Conservation (phyloP, 1,140 invertebrate genomes). For the Marisa cornuarietis region DNA sequence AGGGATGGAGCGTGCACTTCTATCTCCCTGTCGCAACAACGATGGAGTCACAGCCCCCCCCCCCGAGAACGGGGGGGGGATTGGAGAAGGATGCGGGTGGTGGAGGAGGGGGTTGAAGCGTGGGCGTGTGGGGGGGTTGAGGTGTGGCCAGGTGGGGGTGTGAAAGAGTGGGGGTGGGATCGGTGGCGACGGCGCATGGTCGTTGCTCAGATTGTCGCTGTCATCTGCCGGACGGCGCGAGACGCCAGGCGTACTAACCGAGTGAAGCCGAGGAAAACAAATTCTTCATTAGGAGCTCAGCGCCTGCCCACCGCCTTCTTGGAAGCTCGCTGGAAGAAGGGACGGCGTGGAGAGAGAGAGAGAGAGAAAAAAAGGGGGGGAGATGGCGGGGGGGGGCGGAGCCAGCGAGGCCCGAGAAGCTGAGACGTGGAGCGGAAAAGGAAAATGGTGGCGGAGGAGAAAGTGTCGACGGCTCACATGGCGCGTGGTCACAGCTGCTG, state of each 20-base stretch:
- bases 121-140: too few relatives aligned
- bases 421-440: not conserved
- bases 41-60: too few relatives aligned
- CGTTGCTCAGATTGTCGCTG: not conserved
- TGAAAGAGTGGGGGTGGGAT: not conserved
- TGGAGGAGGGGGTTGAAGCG: too few relatives aligned
- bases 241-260: not conserved
- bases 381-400: not conserved
- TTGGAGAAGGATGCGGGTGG: too few relatives aligned
- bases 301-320: not conserved
- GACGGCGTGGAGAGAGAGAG: not conserved
- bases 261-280: conserved; percentile 2
- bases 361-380: not conserved
- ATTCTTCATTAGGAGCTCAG: not conserved
- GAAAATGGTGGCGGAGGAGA: not conserved
- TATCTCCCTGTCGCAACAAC: too few relatives aligned
- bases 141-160: too few relatives aligned
- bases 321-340: not conserved
- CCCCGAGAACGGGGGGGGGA: too few relatives aligned
- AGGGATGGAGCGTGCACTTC: too few relatives aligned
- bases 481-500: not conserved
- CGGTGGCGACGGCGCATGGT: not conserved
- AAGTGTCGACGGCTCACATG: not conserved
- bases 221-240: not conserved
- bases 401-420: not conserved